Evolutionary conservation across 1,140 invertebrate genomes (phyloP).

Genomic region (Zaprionus vittiger): DNA sequence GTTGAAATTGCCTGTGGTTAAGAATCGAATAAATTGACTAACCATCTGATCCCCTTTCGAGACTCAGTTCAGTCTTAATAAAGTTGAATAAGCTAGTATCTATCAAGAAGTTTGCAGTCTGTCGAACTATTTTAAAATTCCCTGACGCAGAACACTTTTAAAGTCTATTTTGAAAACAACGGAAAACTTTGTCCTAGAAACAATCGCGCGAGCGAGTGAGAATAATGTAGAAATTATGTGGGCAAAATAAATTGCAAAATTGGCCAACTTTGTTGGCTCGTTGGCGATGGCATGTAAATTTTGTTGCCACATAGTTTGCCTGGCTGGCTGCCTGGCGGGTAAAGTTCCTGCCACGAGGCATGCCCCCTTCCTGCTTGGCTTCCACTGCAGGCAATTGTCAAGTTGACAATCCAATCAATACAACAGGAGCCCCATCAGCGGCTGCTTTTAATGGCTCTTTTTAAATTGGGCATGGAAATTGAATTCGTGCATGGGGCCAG

Average conservation of each 20-base stretch:
- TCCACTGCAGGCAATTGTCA: not conserved
- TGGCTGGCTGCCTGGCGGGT: not conserved
- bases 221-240: constrained; percentile 7
- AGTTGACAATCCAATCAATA: constrained; percentile 35
- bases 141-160: not conserved
- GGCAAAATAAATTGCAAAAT: constrained; percentile 7
- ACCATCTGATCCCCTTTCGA: too few relatives aligned
- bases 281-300: constrained; percentile 4
- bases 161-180: constrained; percentile 4
- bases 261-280: constrained; percentile 1
- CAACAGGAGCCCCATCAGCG: constrained; percentile 8
- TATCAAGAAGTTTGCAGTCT: not conserved
- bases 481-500: constrained; percentile 22
- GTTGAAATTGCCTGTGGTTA: too few relatives aligned
- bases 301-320: constrained; percentile 9
- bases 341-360: not conserved
- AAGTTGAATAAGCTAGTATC: not conserved
- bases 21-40: too few relatives aligned
- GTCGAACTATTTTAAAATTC: constrained; percentile 3
- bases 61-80: not conserved
- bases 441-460: constrained; percentile 36
- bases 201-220: constrained; percentile 4
- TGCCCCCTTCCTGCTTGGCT: not conserved
- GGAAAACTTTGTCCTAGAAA: not conserved
- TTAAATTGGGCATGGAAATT: constrained; percentile 31